Evolutionary conservation across 2,888 invertebrate genomes (phyloP), one percentile per base, ranked within the genome.

Genomic region (Temnothorax rugatulus): DNA sequence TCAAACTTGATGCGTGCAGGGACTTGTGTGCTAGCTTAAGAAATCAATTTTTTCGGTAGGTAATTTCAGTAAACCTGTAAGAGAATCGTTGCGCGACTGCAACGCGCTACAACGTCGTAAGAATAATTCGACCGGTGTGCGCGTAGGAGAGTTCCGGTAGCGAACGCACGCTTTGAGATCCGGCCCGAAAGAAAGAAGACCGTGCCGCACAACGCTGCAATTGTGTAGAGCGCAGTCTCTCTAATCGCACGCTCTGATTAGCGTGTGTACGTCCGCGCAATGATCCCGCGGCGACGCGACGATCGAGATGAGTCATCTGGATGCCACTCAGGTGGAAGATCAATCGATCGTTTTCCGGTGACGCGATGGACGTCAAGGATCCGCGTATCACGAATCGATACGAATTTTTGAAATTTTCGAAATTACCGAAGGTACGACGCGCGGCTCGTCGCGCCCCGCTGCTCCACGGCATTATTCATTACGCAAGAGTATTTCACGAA

Each of bases 181-280:
- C 71, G 79, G 79, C 59, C 79, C 47, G 66, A 68, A 68, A 68
- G 59, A 81, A 81, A 81, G 79, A 81, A 61, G 79, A 81, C 75
- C 73, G 52, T 75, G 52, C 38, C 75, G 50, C 38, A 61, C 79
- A 77, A 61, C 77, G 77, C 41, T 34, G 76, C 77, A 82, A 73
- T 83, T 75, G 82, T 75, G 75, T 29, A 18, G 68, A 75, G 66
- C 52, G 82, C 61, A 44, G 61, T 82, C 84, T 85, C 74, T 54
- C 68, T 81, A 81, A 75, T 69, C 75, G 84, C 84, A 86, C 75
- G 86, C 86, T 82, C 86, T 86, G 86, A 86, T 86, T 86, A 81
- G 66, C 86, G 75, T 61, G 64, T 38, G 52, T 82, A 57, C 25
- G 59, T 54, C 76, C 77, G 63, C 71, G 71, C 77, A 54, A 59